Conservation (phyloP, 1,140 invertebrate species). For the Drosophila auraria region DNA sequence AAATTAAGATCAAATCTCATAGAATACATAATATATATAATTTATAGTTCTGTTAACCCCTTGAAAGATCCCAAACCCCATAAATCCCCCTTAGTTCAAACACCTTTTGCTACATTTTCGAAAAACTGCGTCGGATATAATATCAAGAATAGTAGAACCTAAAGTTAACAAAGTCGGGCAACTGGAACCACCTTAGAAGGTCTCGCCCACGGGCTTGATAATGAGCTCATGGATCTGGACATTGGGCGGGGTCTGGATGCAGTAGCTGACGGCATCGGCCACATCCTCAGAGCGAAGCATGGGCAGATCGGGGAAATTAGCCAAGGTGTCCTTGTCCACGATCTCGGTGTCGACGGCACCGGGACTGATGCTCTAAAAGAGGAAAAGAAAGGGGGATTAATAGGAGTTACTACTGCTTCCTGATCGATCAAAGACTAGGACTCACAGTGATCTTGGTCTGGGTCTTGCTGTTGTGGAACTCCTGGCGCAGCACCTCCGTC, state of each 20-base stretch:
- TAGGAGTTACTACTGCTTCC: background rate
- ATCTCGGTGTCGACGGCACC: conserved; percentile 63
- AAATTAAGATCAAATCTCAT: background rate
- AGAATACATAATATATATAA: background rate
- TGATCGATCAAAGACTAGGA: background rate
- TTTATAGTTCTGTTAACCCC: background rate
- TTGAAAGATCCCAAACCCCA: no score
- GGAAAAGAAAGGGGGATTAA: background rate
- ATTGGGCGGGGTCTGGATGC: conserved; percentile 84
- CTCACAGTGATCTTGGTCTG: conserved; percentile 88
- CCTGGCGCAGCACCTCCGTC: conserved; percentile 88
- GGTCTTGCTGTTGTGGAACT: conserved; percentile 87
- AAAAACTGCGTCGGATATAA: background rate
- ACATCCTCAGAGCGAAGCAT: conserved; percentile 86
- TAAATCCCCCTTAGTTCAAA: background rate
- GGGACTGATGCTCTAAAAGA: conserved; percentile 87
- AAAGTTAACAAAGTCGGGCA: background rate
- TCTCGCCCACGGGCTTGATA: conserved; percentile 77
- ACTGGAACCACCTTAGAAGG: conserved; percentile 40
- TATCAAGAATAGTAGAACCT: background rate
- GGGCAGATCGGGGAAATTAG: background rate
- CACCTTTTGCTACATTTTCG: background rate
- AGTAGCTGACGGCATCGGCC: conserved; percentile 87
- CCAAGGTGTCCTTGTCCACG: background rate
- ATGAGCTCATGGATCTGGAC: conserved; percentile 79